phyloP scores from a whole-genome alignment of 2,113 vertebrate genomes.

The Seriola rivoliana region DNA sequence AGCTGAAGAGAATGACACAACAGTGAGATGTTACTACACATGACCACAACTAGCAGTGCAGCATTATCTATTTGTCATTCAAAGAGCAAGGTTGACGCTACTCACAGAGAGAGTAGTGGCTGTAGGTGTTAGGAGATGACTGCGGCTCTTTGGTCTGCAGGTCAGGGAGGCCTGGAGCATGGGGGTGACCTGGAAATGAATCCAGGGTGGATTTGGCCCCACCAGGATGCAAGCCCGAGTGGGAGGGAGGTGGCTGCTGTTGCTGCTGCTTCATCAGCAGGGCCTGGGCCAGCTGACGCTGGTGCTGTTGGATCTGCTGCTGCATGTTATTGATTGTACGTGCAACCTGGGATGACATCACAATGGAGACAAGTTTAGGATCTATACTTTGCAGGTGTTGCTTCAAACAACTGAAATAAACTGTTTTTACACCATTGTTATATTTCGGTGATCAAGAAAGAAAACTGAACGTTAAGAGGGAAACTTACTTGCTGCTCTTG shows the following conservation, averaged over 20 bases:
- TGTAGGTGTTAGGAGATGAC: constrained; percentile 93
- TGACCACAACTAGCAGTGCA: neutral
- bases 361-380: constrained; percentile 13
- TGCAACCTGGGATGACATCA: constrained; percentile 88
- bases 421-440: neutral
- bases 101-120: constrained; percentile 95
- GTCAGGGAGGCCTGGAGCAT: constrained; percentile 93
- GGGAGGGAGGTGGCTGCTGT: constrained; percentile 84
- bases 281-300: constrained; percentile 99
- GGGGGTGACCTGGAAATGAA: constrained; percentile 92
- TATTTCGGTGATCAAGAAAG: neutral
- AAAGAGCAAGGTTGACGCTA: constrained; percentile 4
- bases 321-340: constrained; percentile 99
- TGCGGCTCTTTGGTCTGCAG: constrained; percentile 99
- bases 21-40: constrained; percentile 15
- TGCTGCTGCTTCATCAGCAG: constrained; percentile 96
- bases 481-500: constrained; percentile 99
- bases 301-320: constrained; percentile 99
- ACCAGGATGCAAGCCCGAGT: constrained; percentile 93
- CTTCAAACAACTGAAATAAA: neutral
- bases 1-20: constrained; percentile 81
- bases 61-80: neutral
- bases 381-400: neutral
- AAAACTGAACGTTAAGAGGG: neutral
- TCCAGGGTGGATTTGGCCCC: constrained; percentile 95